Base-by-base conservation (phyloP, 2,797 vertebrate species). In the Galaxias olidus region DNA sequence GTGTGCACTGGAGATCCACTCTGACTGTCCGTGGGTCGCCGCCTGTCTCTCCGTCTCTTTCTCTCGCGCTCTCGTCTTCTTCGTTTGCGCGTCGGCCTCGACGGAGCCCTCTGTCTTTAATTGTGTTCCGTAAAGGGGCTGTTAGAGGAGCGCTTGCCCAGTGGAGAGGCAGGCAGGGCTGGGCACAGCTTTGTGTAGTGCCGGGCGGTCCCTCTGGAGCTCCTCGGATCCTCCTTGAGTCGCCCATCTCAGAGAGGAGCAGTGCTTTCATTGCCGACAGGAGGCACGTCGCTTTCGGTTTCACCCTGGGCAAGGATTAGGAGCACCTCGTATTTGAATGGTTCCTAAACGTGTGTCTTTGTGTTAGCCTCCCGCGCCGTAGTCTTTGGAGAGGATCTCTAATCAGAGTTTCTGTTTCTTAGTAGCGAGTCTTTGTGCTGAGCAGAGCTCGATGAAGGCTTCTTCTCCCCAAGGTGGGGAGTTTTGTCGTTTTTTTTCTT, bases 111-210 rank as follows among this genome's bases (percentile, higher is more conserved):
- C 77, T 74, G n/a, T 76, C 83, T 84, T 87, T 84, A 86, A 87
- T 85, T 83, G 79, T 67, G 76, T 88, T 85, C 82, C 87, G 69
- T 80, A 66, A 75, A 85, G 80, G 83, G 86, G 82, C 53, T 65
- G 61, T 66, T 11, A 20, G 14, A 17, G 13, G 10, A 14, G 41
- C 17, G 46, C 63, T 62, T 73, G 69, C 66, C 70, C 59, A 71
- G 49, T 40, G 53, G 76, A 76, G 80, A 84, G 56, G 59, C 71
- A 81, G 81, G 83, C 87, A 83, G 80, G 86, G 78, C 86, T 82
- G 84, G 86, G 86, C 87, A 85, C 69, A 70, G 74, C 66, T 66
- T 69, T 78, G 78, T 10, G 10, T 46, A 50, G 20, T 45, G 43
- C 50, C 13, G 48, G 66, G 46, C 9, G 19, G 50, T 46, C 20